Evolutionary conservation across 2,797 vertebrate genomes (phyloP), one percentile per base, ranked within the genome.

Genomic region (Monodelphis domestica): DNA sequence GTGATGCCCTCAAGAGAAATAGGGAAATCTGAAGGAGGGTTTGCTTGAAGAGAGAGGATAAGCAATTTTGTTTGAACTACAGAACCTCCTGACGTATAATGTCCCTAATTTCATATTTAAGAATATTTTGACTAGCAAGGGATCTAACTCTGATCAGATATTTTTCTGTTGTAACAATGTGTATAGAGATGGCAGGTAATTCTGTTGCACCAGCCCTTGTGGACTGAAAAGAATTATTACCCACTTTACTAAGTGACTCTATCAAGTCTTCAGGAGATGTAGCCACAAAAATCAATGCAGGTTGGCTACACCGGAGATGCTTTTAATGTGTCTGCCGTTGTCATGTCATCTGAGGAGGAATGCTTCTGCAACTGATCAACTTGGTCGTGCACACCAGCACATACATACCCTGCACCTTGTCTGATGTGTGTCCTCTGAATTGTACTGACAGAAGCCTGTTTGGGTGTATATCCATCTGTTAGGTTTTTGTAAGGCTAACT

Each of bases 271-370:
- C 63, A 70, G 87, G 56, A 89, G 54, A 28, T 87, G 28, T 95
- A 95, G 63, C 54, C 94, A 59, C 93, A 96, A 89, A 70, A 78
- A 78, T 78, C 70, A 78, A 45, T 78, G 38, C 70, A 45, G 38
- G 21, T 78, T 45, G 21, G 70, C 21, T 45, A 26, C 21, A 78
- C 2, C 78, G 70, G 21, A 78, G 70, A 78, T 78, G 70, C 70
- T 11, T 78, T 78, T 26, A 45, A 78, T 45, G 70, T 78, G 38
- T 78, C 70, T 78, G 38, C 7, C 78, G 9, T 45, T 45, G 70
- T 45, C 70, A 45, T 1, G 3, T 78, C 21, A 78, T 24, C 70
- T 45, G 21, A 45, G 21, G 7, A 78, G 70, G 21, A 78, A 78
- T 45, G 38, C 70, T 78, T 78, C 45, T 78, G 70, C 70, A 45